Percentiles rank a stretch among this genome's conserved stretches.
These are phyloP conservation scores for Gymnocypris eckloni DNA, from an alignment of 2,797 vertebrate species.

Conservation along the genomic window DNA sequence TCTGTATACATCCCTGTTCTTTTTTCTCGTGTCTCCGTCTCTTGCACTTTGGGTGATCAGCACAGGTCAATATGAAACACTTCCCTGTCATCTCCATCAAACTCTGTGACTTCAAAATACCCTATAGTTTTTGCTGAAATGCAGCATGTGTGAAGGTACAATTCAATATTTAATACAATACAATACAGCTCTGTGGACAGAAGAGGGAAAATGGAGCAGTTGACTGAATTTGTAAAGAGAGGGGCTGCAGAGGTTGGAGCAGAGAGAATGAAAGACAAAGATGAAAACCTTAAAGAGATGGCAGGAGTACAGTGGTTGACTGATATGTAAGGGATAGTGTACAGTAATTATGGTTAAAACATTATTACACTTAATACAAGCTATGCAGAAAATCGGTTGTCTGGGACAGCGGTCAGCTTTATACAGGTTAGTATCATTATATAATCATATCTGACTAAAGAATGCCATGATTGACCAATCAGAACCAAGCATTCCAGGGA, in stretches of 20 bases:
- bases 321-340: constrained; percentile 2
- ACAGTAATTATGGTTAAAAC: background rate
- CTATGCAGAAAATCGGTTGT: background rate
- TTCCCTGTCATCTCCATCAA: constrained; percentile 37
- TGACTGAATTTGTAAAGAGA: constrained; percentile 14
- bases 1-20: constrained; percentile 69
- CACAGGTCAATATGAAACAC: constrained; percentile 64
- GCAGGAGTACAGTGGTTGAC: background rate
- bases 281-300: background rate
- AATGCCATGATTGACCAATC: background rate
- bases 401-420: background rate
- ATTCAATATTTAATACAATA: constrained; percentile 16
- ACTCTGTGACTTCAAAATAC: constrained; percentile 26
- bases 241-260: constrained; percentile 23
- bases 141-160: constrained; percentile 37
- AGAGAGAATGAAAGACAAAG: constrained; percentile 6
- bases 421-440: background rate
- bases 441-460: background rate
- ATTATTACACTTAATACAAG: background rate
- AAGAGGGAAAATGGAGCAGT: background rate
- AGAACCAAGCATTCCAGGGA: background rate
- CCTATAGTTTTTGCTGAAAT: constrained; percentile 27
- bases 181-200: constrained; percentile 8
- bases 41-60: constrained; percentile 58
- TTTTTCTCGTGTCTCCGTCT: background rate